A percentile compares a stretch with the other conserved stretches of the same genome.
Evolutionary conservation across 2,888 invertebrate genomes (phyloP).

Genomic region (Ethmia dodecea): DNA sequence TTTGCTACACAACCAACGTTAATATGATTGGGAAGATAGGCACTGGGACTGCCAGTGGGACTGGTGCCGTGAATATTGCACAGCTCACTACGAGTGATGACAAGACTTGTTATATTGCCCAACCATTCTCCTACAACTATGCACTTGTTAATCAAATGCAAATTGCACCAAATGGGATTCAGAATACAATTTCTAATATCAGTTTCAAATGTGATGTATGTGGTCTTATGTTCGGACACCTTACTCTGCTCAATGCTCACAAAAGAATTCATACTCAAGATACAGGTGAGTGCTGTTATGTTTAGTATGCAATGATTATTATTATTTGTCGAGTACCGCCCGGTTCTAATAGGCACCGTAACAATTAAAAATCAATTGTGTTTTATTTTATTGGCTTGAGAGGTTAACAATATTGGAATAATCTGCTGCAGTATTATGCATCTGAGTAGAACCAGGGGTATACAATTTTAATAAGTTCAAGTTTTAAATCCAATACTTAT

Average conservation of each 20-base stretch:
- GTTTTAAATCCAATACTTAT: no score
- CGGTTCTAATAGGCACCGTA: no score
- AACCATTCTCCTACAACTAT: conserved; percentile 88
- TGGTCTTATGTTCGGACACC: conserved; percentile 90
- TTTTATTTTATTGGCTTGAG: no score
- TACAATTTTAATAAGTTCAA: no score
- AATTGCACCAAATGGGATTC: conserved; percentile 81
- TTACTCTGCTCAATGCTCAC: conserved; percentile 89
- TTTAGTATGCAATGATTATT: no score
- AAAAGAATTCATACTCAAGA: conserved; percentile 87
- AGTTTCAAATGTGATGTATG: conserved; percentile 94
- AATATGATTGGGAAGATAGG: conserved; percentile 83
- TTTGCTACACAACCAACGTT: conserved; percentile 83
- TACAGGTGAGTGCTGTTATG: conserved; percentile 66
- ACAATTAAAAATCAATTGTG: no score
- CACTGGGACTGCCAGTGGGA: conserved; percentile 50
- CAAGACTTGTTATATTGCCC: conserved; percentile 86
- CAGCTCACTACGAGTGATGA: conserved; percentile 81
- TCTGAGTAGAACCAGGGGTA: no score
- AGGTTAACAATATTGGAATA: no score
- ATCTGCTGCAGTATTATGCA: no score
- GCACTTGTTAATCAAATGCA: conserved; percentile 92
- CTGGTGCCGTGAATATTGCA: conserved; percentile 82
- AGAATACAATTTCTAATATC: conserved; percentile 87
- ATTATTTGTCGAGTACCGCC: no score